Conservation (phyloP, 2,113 vertebrate species). For the Hippocampus comes region DNA sequence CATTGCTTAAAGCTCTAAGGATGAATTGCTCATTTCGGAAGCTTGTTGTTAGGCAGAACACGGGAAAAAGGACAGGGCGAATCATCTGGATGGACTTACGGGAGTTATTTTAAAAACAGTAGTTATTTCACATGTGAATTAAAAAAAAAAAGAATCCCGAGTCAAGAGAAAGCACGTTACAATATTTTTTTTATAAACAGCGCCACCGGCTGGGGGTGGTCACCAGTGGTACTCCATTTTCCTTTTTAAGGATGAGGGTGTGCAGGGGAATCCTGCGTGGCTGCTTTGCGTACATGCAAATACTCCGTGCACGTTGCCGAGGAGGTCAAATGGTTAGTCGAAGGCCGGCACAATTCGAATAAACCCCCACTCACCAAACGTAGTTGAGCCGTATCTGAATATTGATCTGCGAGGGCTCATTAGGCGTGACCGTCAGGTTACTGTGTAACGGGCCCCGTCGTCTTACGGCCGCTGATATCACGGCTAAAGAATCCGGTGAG, state of each 20-base stretch:
- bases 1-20: background rate
- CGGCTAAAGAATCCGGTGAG: conserved; percentile 35
- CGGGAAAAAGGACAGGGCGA: background rate
- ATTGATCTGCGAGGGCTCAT: conserved; percentile 57
- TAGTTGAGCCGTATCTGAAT: conserved; percentile 29
- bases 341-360: conserved; percentile 13
- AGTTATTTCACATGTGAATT: background rate
- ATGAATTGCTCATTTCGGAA: background rate
- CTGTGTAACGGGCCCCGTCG: conserved; percentile 52
- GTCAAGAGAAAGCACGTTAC: background rate
- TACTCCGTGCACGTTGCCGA: conserved; percentile 32
- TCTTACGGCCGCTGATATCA: conserved; percentile 42
- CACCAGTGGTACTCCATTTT: background rate
- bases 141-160: background rate
- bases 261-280: background rate
- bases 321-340: conserved; percentile 62
- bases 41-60: background rate
- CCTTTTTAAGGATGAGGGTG: background rate
- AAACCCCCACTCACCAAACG: too few species aligned
- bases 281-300: conserved; percentile 52
- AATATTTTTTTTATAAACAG: background rate
- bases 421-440: conserved; percentile 47
- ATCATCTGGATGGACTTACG: background rate
- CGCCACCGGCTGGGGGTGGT: background rate
- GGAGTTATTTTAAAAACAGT: background rate